Conservation (phyloP, 2,888 invertebrate genomes). For the Galerucella nymphaeae region DNA sequence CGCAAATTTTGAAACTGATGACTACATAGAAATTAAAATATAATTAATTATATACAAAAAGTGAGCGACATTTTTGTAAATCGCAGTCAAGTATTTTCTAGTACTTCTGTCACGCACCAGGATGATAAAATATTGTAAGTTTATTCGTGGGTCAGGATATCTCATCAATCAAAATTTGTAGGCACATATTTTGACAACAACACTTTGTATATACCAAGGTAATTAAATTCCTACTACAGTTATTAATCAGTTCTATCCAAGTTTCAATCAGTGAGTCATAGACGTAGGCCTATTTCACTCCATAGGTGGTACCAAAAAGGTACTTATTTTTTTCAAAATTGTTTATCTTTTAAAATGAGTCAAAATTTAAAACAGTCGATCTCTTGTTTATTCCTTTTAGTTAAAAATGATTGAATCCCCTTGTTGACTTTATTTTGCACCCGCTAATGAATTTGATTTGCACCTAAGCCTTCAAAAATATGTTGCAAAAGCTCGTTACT, state of each 20-base stretch:
- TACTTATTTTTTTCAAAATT: no score
- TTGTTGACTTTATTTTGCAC: not conserved
- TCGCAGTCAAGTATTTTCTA: no score
- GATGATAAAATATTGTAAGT: not conserved
- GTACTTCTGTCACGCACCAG: no score
- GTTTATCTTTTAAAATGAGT: no score
- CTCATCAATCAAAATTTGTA: not conserved
- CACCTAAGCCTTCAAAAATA: conserved; percentile 10
- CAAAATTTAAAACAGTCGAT: no score
- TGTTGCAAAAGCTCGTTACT: conserved; percentile 3
- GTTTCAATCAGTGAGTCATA: not conserved
- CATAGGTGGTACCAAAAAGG: not conserved
- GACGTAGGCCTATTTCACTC: not conserved
- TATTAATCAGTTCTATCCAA: not conserved
- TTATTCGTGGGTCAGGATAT: not conserved
- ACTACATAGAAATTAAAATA: no score
- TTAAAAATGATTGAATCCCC: not conserved
- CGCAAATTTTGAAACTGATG: no score
- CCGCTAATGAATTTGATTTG: not conserved
- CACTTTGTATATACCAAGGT: not conserved
- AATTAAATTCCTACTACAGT: not conserved
- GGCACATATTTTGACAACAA: not conserved
- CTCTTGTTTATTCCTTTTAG: not conserved
- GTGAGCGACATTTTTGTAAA: no score
- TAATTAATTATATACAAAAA: no score